phyloP scores from a whole-genome alignment of 2,113 vertebrate species.

The Malurus elegans region DNA sequence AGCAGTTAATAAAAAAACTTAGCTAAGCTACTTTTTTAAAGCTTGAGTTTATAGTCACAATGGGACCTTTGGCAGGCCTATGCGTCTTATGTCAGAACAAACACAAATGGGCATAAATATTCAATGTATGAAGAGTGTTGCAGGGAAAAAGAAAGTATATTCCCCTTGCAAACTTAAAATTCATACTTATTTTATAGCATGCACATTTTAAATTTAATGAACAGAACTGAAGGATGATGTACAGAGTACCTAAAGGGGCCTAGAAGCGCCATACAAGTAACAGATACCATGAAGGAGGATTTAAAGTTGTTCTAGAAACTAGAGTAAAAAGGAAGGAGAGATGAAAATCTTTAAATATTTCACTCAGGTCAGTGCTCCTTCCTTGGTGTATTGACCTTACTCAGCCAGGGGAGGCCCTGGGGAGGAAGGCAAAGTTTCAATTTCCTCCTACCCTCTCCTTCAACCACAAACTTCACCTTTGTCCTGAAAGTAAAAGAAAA shows the following conservation, averaged over 20 bases:
- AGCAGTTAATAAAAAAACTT: slow-evolving; percentile 18
- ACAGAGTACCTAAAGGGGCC: background rate
- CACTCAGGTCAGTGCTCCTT: background rate
- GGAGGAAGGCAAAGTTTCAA: background rate
- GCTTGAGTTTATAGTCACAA: background rate
- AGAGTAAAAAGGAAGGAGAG: background rate
- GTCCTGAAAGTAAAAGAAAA: background rate
- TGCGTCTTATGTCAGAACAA: background rate
- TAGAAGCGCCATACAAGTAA: background rate
- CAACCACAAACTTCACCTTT: background rate
- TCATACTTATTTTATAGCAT: background rate
- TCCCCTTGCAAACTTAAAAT: slow-evolving; percentile 1
- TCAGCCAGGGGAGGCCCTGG: background rate
- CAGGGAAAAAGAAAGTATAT: background rate
- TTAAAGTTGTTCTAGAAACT: background rate
- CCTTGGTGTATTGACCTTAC: background rate
- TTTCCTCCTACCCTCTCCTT: background rate
- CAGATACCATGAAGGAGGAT: background rate
- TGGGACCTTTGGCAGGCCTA: background rate
- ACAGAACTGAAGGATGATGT: background rate
- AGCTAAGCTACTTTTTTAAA: background rate
- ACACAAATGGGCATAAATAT: slow-evolving; percentile 39
- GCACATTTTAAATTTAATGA: slow-evolving; percentile 9
- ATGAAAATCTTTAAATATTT: background rate
- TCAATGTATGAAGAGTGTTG: background rate